Evolutionary conservation across 2,888 invertebrate species (phyloP), one percentile per base, ranked within the genome.

Genomic region (Hydraecia micacea): DNA sequence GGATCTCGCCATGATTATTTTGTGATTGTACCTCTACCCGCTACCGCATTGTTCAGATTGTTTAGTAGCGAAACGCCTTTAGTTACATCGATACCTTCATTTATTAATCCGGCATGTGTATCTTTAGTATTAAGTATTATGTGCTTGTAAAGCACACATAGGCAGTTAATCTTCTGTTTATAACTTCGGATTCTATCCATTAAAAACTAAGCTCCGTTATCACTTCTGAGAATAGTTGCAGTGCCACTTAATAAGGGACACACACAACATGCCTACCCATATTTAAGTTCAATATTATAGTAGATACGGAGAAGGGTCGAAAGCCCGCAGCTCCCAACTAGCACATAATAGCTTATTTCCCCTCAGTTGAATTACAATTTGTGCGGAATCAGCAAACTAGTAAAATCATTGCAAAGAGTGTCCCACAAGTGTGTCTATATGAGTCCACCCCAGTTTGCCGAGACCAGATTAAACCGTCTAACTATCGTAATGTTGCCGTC

Each of bases 401-500:
- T 78, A 71, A 75, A 83, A 86, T 85, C 60, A 83, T 87, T 67
- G 71, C 75, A 80, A 84, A 86, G 79, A 80, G 69, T 80, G 78
- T 86, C 71, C 79, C 78, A 77, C 73, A 87, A 88, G 82, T 84
- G 79, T 79, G 85, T 86, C 84, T 89, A 72, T 88, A 87, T 87
- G 87, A 85, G 76, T 83, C 82, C 79, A 81, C 84, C 88, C 90
- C 69, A 83, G 79, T 86, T 85, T 82, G 85, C 88, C 75, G 89
- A 88, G 90, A 88, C 86, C 87, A 91, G 92, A 93, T 93, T 93
- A 92, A 89, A 91, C 87, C 85, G 89, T 90, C 89, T 89, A 85
- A 91, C 90, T 92, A 88, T 91, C 91, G 92, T 90, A 91, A 93
- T 92, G 89, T 89, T 88, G 83, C 83, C 88, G 86, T 89, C 86